These are phyloP conservation scores for Drosophila repleta DNA, from an alignment of 1,140 invertebrate species.

Conservation along the genomic window DNA sequence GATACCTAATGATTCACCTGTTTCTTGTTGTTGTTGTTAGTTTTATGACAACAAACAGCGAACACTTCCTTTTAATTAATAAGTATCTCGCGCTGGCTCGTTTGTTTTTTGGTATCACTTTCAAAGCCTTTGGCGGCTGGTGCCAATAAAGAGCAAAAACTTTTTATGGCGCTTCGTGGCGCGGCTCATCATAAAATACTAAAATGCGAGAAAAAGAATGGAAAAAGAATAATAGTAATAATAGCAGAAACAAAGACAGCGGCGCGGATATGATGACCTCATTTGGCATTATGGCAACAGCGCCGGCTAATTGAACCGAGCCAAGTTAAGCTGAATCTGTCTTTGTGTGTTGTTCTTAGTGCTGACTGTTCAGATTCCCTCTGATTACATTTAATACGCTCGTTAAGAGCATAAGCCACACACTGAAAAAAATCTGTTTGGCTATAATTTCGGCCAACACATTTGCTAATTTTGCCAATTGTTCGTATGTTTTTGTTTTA, in stretches of 20 bases:
- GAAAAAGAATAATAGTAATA: constrained; percentile 7
- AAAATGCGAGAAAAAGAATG: constrained; percentile 21
- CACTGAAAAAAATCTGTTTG: constrained; percentile 6
- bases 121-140: constrained; percentile 22
- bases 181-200: constrained; percentile 40
- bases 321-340: constrained; percentile 24
- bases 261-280: constrained; percentile 51
- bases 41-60: constrained; percentile 2
- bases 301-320: constrained; percentile 28
- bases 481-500: constrained; percentile 30
- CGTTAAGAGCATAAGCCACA: constrained; percentile 34
- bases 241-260: constrained; percentile 15
- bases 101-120: constrained; percentile 17
- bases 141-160: constrained; percentile 25
- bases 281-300: constrained; percentile 30
- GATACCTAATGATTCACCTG: constrained; percentile 10
- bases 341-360: constrained; percentile 9
- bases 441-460: constrained; percentile 42
- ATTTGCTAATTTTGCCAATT: constrained; percentile 33
- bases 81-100: constrained; percentile 15
- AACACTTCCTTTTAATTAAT: constrained; percentile 46
- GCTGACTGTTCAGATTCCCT: constrained; percentile 15
- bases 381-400: constrained; percentile 38
- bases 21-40: neutral
- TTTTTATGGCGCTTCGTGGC: constrained; percentile 28